Conservation (phyloP, 2,888 invertebrate species). For the Neoitamus cyanurus region DNA sequence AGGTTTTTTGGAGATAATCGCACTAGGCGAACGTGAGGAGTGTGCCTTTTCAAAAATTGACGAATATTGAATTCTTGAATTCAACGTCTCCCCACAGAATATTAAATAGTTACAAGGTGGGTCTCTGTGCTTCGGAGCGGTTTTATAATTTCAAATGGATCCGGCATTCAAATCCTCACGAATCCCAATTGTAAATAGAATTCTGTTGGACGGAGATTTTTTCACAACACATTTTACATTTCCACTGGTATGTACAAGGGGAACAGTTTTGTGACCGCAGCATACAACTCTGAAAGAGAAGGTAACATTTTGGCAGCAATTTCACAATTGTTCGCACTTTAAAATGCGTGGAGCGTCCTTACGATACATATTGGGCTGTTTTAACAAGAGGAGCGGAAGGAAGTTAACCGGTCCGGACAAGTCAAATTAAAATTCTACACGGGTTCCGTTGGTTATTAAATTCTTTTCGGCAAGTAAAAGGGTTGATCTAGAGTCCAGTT, state of each 20-base stretch:
- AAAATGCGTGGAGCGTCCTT: not conserved
- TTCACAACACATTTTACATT: not conserved
- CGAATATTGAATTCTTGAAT: slow-evolving; percentile 32
- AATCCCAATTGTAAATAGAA: not conserved
- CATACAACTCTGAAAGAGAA: not conserved
- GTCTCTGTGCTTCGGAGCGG: not conserved
- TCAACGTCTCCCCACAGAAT: not conserved
- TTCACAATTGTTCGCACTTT: not conserved
- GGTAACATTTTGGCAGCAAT: not conserved
- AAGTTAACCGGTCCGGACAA: not conserved
- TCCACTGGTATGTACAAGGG: no score
- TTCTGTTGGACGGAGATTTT: not conserved
- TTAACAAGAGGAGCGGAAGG: not conserved
- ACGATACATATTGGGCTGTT: not conserved
- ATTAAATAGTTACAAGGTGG: slow-evolving; percentile 10
- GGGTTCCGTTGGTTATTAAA: slow-evolving; percentile 30
- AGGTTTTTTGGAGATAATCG: not conserved
- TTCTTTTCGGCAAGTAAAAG: slow-evolving; percentile 19
- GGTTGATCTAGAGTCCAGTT: slow-evolving; percentile 20
- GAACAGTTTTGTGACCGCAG: not conserved
- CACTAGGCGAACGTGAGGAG: not conserved
- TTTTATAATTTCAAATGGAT: not conserved
- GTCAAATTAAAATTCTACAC: slow-evolving; percentile 23
- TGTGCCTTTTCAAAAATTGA: slow-evolving; percentile 15
- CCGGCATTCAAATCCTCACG: not conserved